phyloP scores from a whole-genome alignment of 2,888 invertebrate species.

The Perithous albicinctus region DNA sequence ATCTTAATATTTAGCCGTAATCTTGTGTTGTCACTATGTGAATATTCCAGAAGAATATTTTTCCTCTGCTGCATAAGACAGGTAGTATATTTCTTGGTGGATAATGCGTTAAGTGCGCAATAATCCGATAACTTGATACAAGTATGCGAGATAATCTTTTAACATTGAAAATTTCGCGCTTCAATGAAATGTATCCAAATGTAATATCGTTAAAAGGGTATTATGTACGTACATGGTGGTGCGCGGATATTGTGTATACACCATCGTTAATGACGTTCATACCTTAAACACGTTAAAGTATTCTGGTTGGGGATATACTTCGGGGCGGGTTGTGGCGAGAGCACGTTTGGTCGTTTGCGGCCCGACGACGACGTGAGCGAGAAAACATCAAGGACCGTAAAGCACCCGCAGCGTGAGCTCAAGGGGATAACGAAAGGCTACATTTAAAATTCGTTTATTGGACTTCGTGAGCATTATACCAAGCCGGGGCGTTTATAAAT shows the following conservation, averaged over 20 bases:
- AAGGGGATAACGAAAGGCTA: constrained; percentile 31
- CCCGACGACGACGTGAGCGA: constrained; percentile 18
- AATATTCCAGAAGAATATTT: too few relatives aligned
- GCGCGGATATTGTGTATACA: constrained; percentile 28
- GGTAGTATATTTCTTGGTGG: not conserved
- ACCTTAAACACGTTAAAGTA: constrained; percentile 9
- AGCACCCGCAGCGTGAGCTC: constrained; percentile 20
- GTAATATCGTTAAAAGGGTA: constrained; percentile 22
- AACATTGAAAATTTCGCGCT: constrained; percentile 6
- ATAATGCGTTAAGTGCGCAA: constrained; percentile 29
- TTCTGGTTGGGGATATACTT: constrained; percentile 19
- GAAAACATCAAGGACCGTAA: constrained; percentile 42
- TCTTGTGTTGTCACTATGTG: too few relatives aligned
- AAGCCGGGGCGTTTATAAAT: constrained; percentile 12
- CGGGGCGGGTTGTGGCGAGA: constrained; percentile 23
- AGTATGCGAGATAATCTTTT: too few relatives aligned
- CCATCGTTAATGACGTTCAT: constrained; percentile 33
- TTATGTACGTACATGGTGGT: not conserved
- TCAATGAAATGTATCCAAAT: constrained; percentile 12
- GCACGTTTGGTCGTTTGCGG: constrained; percentile 40
- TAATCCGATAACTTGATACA: constrained; percentile 24
- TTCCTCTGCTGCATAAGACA: not conserved
- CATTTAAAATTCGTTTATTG: constrained; percentile 49
- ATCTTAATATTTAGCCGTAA: too few relatives aligned
- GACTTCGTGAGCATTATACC: not conserved